Percentiles rank a stretch among this genome's conserved stretches.
These are phyloP conservation scores for Apteryx owenii DNA, from an alignment of 2,113 vertebrate genomes.

Conservation along the genomic window DNA sequence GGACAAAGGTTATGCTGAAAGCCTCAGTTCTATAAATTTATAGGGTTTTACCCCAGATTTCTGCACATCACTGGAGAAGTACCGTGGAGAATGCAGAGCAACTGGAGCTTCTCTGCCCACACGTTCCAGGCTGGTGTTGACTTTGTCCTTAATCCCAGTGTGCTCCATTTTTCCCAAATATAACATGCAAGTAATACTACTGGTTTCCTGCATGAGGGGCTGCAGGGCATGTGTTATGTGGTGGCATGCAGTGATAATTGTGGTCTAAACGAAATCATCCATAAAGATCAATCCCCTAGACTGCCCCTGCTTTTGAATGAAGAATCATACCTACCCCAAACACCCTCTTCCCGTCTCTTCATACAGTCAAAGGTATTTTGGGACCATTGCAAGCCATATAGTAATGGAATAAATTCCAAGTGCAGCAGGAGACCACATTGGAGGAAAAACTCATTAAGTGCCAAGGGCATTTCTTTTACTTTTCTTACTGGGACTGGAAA, in stretches of 20 bases:
- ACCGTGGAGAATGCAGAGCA: neutral
- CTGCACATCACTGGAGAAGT: neutral
- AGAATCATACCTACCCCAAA: neutral
- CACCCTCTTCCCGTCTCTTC: neutral
- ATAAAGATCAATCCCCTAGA: neutral
- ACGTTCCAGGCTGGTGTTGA: neutral
- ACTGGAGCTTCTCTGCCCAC: neutral
- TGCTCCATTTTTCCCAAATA: rapidly evolving
- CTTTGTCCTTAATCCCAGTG: neutral
- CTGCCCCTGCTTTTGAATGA: neutral
- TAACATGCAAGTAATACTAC: rapidly evolving
- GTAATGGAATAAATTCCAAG: slow-evolving; percentile 52
- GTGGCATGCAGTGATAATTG: rapidly evolving
- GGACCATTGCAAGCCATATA: neutral
- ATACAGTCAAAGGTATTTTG: slow-evolving; percentile 4
- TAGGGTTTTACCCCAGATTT: neutral
- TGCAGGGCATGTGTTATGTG: neutral
- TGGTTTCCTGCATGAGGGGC: neutral
- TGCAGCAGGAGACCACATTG: slow-evolving; percentile 47
- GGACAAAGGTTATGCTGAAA: neutral
- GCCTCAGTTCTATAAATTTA: neutral
- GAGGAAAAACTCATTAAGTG: slow-evolving; percentile 57
- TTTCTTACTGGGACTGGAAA: slow-evolving; percentile 71
- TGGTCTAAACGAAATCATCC: neutral
- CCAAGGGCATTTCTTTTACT: slow-evolving; percentile 61